These are phyloP conservation scores for Rhynchopsitta pachyrhyncha DNA, from an alignment of 2,113 vertebrate species.

Conservation along the genomic window DNA sequence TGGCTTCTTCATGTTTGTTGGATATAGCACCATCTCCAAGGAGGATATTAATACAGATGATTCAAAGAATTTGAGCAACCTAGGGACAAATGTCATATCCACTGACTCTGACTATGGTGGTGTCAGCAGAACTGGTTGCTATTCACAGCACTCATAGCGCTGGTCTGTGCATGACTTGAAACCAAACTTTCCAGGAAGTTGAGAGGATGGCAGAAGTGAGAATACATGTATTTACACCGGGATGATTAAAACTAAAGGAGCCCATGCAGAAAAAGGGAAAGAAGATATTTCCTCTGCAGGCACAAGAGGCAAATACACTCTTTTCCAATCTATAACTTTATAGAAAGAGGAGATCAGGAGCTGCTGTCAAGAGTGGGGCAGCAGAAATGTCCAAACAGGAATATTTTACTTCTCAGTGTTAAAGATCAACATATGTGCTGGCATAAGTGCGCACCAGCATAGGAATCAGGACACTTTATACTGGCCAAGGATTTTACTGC, in stretches of 20 bases:
- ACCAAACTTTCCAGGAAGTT: not conserved
- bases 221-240: not conserved
- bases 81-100: not conserved
- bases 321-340: not conserved
- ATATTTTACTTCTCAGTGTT: not conserved
- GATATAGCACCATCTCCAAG: not conserved
- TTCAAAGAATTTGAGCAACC: not conserved
- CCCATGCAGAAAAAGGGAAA: not conserved
- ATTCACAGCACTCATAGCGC: not conserved
- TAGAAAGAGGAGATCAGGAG: not conserved
- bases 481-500: not conserved
- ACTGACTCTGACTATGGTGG: not conserved
- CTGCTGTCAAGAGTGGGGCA: not conserved
- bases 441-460: not conserved
- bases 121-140: not conserved
- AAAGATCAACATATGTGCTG: not conserved
- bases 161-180: not conserved
- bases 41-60: not conserved
- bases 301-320: not conserved
- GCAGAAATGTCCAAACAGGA: not conserved
- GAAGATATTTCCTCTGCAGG: not conserved
- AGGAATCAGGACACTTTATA: not conserved
- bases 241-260: not conserved
- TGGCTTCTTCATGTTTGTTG: not conserved
- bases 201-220: not conserved